These are phyloP conservation scores for Phaedon cochleariae DNA, from an alignment of 2,888 invertebrate species.

Conservation along the genomic window DNA sequence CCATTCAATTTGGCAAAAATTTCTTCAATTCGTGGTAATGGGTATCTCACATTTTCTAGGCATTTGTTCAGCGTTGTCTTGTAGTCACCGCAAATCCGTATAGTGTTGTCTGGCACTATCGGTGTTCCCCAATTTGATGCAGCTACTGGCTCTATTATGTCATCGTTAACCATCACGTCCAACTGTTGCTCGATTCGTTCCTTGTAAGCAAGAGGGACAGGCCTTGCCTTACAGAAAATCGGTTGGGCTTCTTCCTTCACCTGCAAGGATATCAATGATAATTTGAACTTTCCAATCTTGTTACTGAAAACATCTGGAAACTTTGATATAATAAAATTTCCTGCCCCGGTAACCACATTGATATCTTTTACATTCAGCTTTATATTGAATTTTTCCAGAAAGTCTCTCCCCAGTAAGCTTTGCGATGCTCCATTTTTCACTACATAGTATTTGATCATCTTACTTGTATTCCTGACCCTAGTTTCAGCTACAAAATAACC, in stretches of 20 bases:
- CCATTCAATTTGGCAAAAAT: slow-evolving; percentile 17
- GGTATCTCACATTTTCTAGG: slow-evolving; percentile 19
- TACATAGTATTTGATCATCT: slow-evolving; percentile 3
- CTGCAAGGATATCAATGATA: not conserved
- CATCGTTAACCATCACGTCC: not conserved
- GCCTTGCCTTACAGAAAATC: slow-evolving; percentile 4
- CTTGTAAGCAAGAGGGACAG: slow-evolving; percentile 4
- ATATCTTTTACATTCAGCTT: not conserved
- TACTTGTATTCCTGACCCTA: no score
- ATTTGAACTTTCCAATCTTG: not conserved
- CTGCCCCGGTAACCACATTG: not conserved
- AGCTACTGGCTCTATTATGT: not conserved
- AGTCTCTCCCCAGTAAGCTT: not conserved
- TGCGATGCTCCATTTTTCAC: not conserved
- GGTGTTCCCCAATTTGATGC: slow-evolving; percentile 19
- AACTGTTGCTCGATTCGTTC: slow-evolving; percentile 4
- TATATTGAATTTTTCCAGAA: not conserved
- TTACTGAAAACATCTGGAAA: not conserved
- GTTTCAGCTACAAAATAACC: not conserved
- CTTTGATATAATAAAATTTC: not conserved
- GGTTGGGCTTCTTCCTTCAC: not conserved
- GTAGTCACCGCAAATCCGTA: slow-evolving; percentile 25
- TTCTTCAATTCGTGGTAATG: slow-evolving; percentile 17
- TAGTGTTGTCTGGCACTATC: slow-evolving; percentile 12
- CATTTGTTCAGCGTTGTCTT: slow-evolving; percentile 17